These are phyloP conservation scores for Pogona vitticeps DNA, from an alignment of 2,113 vertebrate species.

Conservation along the genomic window DNA sequence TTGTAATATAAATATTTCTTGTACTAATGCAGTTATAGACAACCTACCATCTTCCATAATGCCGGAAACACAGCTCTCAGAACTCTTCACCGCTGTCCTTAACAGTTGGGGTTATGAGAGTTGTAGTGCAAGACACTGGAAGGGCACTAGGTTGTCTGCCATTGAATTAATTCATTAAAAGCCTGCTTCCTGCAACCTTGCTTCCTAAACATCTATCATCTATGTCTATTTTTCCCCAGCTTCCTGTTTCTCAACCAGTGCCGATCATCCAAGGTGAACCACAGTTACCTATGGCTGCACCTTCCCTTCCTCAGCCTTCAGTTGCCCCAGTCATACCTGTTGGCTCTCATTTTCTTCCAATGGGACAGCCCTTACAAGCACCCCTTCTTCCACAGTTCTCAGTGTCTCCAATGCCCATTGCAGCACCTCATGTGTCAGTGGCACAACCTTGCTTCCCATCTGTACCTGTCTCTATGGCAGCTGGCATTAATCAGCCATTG, in stretches of 20 bases:
- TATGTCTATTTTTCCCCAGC: slow-evolving; percentile 82
- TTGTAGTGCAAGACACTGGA: not conserved
- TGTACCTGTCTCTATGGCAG: slow-evolving; percentile 75
- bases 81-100: not conserved
- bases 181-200: slow-evolving; percentile 76
- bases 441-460: slow-evolving; percentile 79
- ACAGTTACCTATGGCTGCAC: slow-evolving; percentile 79
- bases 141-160: not conserved
- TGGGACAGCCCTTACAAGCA: slow-evolving; percentile 75
- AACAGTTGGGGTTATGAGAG: not conserved
- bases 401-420: slow-evolving; percentile 74
- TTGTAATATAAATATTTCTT: slow-evolving; percentile 66
- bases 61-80: not conserved
- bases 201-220: slow-evolving; percentile 70
- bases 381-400: slow-evolving; percentile 76
- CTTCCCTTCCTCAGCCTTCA: slow-evolving; percentile 73
- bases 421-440: slow-evolving; percentile 72
- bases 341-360: slow-evolving; percentile 78
- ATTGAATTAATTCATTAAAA: slow-evolving; percentile 67
- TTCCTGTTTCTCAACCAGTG: slow-evolving; percentile 81
- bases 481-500: slow-evolving; percentile 75
- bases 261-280: slow-evolving; percentile 79
- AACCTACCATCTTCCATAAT: not conserved
- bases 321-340: slow-evolving; percentile 74
- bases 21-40: slow-evolving; percentile 64